These are phyloP conservation scores for Haliclystus octoradiatus DNA, from an alignment of 30 jellyfish, hydroid and myxozoan species.

Conservation along the genomic window DNA sequence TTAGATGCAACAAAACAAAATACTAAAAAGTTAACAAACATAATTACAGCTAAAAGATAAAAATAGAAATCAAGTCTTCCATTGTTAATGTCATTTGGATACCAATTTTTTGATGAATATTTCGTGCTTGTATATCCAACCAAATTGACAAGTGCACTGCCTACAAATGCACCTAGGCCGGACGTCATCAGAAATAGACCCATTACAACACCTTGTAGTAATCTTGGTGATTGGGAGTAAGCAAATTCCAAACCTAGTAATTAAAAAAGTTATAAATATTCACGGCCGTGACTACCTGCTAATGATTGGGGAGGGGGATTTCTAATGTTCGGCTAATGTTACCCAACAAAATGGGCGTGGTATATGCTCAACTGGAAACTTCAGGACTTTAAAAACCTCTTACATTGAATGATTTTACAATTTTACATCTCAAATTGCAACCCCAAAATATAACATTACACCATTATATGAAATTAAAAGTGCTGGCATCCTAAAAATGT, in stretches of 20 bases:
- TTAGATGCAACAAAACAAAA: conserved; percentile 45
- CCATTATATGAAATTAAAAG: too few relatives aligned
- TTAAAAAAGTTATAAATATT: background rate
- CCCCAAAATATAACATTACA: too few relatives aligned
- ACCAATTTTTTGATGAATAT: conserved; percentile 26
- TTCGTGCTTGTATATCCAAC: conserved; percentile 18
- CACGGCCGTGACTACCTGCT: too few relatives aligned
- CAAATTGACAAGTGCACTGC: conserved; percentile 51
- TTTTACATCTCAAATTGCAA: too few relatives aligned
- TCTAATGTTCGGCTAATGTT: too few relatives aligned
- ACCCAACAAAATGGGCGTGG: too few relatives aligned
- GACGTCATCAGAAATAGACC: conserved; percentile 62
- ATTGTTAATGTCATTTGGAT: conserved; percentile 22
- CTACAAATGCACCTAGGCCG: conserved; percentile 83
- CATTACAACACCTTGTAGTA: conserved; percentile 80
- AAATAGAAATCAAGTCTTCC: conserved; percentile 51
- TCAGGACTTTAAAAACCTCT: too few relatives aligned
- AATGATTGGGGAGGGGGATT: too few relatives aligned
- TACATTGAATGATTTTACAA: background rate
- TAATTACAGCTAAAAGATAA: conserved; percentile 43
- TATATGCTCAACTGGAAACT: too few relatives aligned
- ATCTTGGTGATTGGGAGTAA: conserved; percentile 84
- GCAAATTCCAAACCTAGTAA: conserved; percentile 76
- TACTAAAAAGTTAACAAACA: conserved; percentile 39
- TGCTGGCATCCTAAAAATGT: too few relatives aligned